Percentiles rank a stretch among this genome's conserved stretches.
Conservation (phyloP, 2,113 vertebrate genomes). For the Phycodurus eques region DNA sequence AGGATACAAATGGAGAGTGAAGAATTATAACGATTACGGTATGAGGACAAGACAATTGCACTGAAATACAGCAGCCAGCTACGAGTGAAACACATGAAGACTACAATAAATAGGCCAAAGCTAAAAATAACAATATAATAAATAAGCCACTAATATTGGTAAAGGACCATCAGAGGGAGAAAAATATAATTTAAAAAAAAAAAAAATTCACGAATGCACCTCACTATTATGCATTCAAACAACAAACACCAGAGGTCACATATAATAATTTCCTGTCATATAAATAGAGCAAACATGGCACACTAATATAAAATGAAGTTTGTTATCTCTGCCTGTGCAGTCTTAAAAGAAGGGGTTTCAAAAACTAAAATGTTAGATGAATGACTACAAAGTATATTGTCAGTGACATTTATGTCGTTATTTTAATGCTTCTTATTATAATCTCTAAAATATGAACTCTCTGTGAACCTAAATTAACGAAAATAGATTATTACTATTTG, state of each 20-base stretch:
- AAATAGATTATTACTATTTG: not conserved
- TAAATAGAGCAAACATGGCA: not conserved
- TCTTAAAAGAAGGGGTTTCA: not conserved
- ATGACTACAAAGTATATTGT: not conserved
- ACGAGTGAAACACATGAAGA: not conserved
- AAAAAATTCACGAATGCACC: no score
- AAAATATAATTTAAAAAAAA: no score
- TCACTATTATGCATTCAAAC: not conserved
- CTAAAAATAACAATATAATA: not conserved
- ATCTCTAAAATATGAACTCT: not conserved
- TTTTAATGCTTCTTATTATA: not conserved
- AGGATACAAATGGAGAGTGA: slow-evolving; percentile 20
- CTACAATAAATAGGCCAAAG: not conserved
- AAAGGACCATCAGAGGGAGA: not conserved
- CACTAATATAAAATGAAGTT: not conserved
- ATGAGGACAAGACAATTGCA: not conserved
- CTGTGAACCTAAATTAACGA: not conserved
- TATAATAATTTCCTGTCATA: not conserved
- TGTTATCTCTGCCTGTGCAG: not conserved
- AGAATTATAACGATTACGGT: slow-evolving; percentile 28
- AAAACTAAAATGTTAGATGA: not conserved
- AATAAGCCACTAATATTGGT: not conserved
- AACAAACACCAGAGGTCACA: not conserved
- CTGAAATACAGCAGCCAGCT: not conserved
- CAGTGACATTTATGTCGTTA: not conserved